Base-by-base conservation (phyloP, 2,113 vertebrate genomes). In the Gulo gulo region DNA sequence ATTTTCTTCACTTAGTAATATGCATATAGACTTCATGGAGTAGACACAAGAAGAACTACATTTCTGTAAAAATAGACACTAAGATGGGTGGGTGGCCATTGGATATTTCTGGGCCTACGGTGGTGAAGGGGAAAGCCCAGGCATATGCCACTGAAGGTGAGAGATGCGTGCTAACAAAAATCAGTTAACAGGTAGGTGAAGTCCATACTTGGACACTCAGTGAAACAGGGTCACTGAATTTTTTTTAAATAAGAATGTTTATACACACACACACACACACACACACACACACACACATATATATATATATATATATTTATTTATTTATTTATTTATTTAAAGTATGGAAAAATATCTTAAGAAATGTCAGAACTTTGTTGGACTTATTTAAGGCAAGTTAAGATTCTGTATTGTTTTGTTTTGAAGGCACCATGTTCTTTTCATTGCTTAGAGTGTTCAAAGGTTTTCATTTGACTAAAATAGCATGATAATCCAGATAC, bases 1-100 rank as follows among this genome's bases (percentile, higher is more conserved):
- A 50, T 65, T 97, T 95, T 80, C 34, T 97, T 91, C 11, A 34
- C 61, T 79, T 86, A 69, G 39, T 88, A 88, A 67, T 73, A 50
- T 10, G 26, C 10, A 29, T 52, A 80, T 8, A 63, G 24, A 82
- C 59, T 50, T 45, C 52, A 52, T 65, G 34, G 91, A 81, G 39
- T 82, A 29, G n/a, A 63, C 55, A 31, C 18, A 63, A 87, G 55
- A 8, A 63, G 88, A 59, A 71, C 80, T 73, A 21, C 2, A n/a
- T 69, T 91, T 78, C 84, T 81, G 34, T 84, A 52, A 69, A 88
- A 65, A 61, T 34, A 84, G 57, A 67, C 8, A 69, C 7, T 69
- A 45, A 71, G 24, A 14, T 76, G 26, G 31, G 10, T 69, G 63
- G 76, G 20, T 88, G 52, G 39, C 24, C 31, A 74, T 20, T 29